Base-by-base conservation (phyloP, 2,797 vertebrate genomes). In the Coluber constrictor region DNA sequence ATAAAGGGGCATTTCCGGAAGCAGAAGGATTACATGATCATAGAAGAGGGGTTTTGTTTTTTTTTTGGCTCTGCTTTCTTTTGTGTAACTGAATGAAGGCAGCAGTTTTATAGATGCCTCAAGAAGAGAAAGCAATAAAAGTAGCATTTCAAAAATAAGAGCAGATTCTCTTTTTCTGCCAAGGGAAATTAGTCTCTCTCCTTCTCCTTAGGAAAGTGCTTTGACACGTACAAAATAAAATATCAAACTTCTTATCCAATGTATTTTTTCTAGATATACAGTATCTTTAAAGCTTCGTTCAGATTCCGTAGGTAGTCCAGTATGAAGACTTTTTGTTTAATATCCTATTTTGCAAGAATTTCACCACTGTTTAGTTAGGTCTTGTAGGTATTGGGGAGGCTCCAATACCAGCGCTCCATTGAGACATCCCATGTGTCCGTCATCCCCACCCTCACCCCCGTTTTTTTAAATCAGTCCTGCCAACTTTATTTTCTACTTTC, bases 381-480 rank as follows among this genome's bases (percentile, higher is more conserved):
- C 9, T 79, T 43, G 74, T 47, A 37, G 20, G 20, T 83, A 83
- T 25, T 43, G 37, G 70, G 32, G 32, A 79, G 18, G 20, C 20
- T 47, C 43, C 20, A 47, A 83, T 25, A 83, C 4, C 37, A 83
- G 74, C 25, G 37, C 20, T 83, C 10, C 43, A 83, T 25, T 83
- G 20, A 25, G 9, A 83, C 10, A 47, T 47, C n/a, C 70, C 32
- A 74, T 74, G n/a, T 18, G 66, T 18, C 61, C 61, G 1, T 60
- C 59, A 1, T 4, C 13, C 16, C 1, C 15, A 0, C 1, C n/a
- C 66, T 6, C 9, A 54, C 27, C 2, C 29, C 1, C 74, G 2
- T 43, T 79, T 43, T 43, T 79, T 23, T 23, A 79, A 79, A 23
- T 9, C 13, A 70, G 13, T 70, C 13, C n/a, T 70, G n/a, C 13